Base-by-base conservation (phyloP, 35 echinoderm and acorn worm species). In the Ophioderma brevispina region DNA sequence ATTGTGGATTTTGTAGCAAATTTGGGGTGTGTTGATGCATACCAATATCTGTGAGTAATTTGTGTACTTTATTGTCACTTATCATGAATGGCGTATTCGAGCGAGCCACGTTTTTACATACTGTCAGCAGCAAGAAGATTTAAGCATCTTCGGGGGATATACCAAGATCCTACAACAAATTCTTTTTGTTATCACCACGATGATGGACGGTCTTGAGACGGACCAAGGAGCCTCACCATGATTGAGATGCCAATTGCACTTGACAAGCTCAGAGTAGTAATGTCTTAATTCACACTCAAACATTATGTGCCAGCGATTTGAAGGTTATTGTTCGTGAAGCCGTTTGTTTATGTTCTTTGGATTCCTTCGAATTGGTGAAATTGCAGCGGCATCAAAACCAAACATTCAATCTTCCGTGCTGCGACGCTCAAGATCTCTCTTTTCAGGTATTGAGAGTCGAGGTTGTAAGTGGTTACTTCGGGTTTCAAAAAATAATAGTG, bases 341-440 rank as follows among this genome's bases (percentile, higher is more conserved):
- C n/a, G n/a, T n/a, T n/a, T n/a, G n/a, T n/a, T n/a, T n/a, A n/a
- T n/a, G n/a, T n/a, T n/a, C n/a, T n/a, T n/a, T n/a, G n/a, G n/a
- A n/a, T n/a, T n/a, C n/a, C n/a, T n/a, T n/a, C 6, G 82, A 37
- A 55, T 85, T 3, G 82, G 82, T 31, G 49, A 85, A 25, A 37
- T 85, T 31, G 37, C 80, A 39, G 80, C 80, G 25, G 10, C 37
- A 33, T n/a, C n/a, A n/a, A n/a, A n/a, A n/a, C n/a, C n/a, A n/a
- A n/a, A n/a, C n/a, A n/a, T n/a, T n/a, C n/a, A n/a, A n/a, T n/a
- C n/a, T n/a, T n/a, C n/a, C n/a, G n/a, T n/a, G n/a, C n/a, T n/a
- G n/a, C n/a, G n/a, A n/a, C n/a, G n/a, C n/a, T n/a, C n/a, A n/a
- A n/a, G n/a, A n/a, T n/a, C n/a, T n/a, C n/a, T n/a, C n/a, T n/a